A percentile compares a stretch with the other conserved stretches of the same genome.
phyloP scores from a whole-genome alignment of 2,888 invertebrate genomes.

The Drosophila planitibia region DNA sequence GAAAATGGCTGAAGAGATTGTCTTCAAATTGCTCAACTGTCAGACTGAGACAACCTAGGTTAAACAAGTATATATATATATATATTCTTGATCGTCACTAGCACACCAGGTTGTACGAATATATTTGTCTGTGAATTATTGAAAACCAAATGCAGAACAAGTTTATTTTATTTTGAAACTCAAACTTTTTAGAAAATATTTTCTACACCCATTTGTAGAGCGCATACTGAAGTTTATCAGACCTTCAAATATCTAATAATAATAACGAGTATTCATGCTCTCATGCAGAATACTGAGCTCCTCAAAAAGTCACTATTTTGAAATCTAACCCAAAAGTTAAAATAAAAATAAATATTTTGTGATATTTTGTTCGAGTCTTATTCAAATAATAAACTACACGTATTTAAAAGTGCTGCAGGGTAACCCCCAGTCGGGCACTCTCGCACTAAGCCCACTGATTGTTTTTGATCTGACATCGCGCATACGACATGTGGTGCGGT shows the following conservation, averaged over 20 bases:
- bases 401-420: not conserved
- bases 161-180: not conserved
- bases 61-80: not conserved
- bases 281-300: not conserved
- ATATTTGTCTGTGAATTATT: not conserved
- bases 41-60: not conserved
- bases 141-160: not conserved
- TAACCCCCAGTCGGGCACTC: not conserved
- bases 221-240: not conserved
- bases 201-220: not conserved
- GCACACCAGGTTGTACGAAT: not conserved
- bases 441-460: not conserved
- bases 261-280: not conserved
- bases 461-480: conserved; percentile 39
- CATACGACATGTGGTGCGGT: conserved; percentile 49
- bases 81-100: not conserved
- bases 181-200: not conserved
- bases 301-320: not conserved
- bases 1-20: not conserved
- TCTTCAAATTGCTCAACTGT: not conserved
- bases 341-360: not conserved
- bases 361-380: not conserved
- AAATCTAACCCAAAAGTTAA: not conserved
- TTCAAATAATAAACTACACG: not conserved
- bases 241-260: not conserved